Percentiles rank a stretch among this genome's conserved stretches.
Conservation (phyloP, 2,888 invertebrate species). For the Hirtodrosophila duncani region DNA sequence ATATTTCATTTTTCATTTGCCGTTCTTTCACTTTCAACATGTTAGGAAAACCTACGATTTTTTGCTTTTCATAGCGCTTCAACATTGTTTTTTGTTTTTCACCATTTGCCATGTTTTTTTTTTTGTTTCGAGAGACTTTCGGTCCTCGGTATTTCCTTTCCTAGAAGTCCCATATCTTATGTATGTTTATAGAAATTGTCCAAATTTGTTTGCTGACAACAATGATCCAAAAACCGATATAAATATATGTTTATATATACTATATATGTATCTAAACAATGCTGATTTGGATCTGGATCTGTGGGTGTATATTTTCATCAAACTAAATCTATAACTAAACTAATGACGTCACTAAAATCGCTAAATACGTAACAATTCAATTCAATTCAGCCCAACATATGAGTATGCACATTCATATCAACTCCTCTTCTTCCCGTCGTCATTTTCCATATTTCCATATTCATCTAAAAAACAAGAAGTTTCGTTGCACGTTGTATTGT, state of each 20-base stretch:
- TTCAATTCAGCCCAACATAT: slow-evolving; percentile 9
- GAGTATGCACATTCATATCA: not conserved
- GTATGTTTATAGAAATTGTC: slow-evolving; percentile 29
- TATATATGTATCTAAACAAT: not conserved
- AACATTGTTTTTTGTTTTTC: slow-evolving; percentile 48
- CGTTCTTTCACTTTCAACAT: slow-evolving; percentile 26
- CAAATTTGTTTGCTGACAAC: slow-evolving; percentile 54
- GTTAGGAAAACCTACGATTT: slow-evolving; percentile 45
- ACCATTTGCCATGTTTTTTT: slow-evolving; percentile 63
- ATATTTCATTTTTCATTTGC: slow-evolving; percentile 19
- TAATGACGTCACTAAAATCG: slow-evolving; percentile 42
- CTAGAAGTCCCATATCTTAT: slow-evolving; percentile 25
- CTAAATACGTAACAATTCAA: slow-evolving; percentile 22
- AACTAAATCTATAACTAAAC: too few relatives aligned
- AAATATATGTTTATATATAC: slow-evolving; percentile 16
- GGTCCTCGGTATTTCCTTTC: slow-evolving; percentile 5
- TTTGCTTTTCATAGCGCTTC: slow-evolving; percentile 36
- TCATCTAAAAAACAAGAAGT: slow-evolving; percentile 42
- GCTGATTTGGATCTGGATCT: too few relatives aligned
- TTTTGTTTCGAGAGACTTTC: slow-evolving; percentile 23
- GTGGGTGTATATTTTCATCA: too few relatives aligned
- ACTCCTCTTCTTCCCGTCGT: not conserved
- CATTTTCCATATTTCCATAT: too few relatives aligned
- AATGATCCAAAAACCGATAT: slow-evolving; percentile 44
- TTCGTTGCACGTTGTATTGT: slow-evolving; percentile 67